A percentile compares a stretch with the other conserved stretches of the same genome.
phyloP scores from a whole-genome alignment of 2,888 invertebrate species.

The Philonicus albiceps region DNA sequence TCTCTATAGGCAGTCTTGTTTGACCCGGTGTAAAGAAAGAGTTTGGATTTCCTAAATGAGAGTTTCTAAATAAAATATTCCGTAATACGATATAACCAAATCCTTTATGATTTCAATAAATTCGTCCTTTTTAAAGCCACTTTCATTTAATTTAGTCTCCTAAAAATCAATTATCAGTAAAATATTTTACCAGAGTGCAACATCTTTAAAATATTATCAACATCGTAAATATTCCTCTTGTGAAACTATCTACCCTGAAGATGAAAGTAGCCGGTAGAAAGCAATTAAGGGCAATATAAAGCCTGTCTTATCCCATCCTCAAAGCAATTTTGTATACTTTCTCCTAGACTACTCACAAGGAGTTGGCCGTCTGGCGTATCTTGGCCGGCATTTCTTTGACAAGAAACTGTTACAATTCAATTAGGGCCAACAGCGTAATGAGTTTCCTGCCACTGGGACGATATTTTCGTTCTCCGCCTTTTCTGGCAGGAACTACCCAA shows the following conservation, averaged over 20 bases:
- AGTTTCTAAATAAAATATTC: too few relatives aligned
- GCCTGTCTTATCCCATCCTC: neutral
- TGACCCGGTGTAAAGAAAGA: too few relatives aligned
- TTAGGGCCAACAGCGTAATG: slow-evolving; percentile 27
- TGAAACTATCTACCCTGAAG: neutral
- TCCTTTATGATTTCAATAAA: neutral
- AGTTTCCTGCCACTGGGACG: slow-evolving; percentile 24
- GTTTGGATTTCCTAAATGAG: too few relatives aligned
- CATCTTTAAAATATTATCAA: neutral
- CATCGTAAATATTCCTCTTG: neutral
- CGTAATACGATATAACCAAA: neutral
- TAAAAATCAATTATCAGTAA: neutral
- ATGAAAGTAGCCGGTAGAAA: neutral
- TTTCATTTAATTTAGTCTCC: neutral
- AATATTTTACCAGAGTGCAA: neutral
- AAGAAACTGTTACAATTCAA: slow-evolving; percentile 29
- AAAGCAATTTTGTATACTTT: neutral
- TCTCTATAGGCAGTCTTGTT: too few relatives aligned
- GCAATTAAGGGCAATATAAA: neutral
- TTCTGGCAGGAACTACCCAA: neutral
- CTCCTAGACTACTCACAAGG: neutral
- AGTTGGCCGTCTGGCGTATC: neutral
- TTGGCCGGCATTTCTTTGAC: neutral
- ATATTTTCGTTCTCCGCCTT: neutral
- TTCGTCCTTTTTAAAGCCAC: too few relatives aligned